A percentile compares a stretch with the other conserved stretches of the same genome.
Evolutionary conservation across 2,113 vertebrate genomes (phyloP).

Genomic region (Felis catus): F.catus_Fca126_mat1.0 CM031425.1:31701001-31701500

Average conservation of each 20-base stretch:
- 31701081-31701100: background rate
- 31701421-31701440: background rate
- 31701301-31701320: background rate
- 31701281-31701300: background rate
- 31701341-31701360: background rate
- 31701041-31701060: constrained; percentile 22
- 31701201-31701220: background rate
- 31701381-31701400: background rate
- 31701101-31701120: background rate
- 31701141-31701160: background rate
- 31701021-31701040: background rate
- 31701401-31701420: background rate
- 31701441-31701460: background rate
- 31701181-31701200: background rate
- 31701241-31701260: background rate
- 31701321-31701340: background rate
- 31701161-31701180: background rate
- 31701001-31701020: background rate
- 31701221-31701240: background rate
- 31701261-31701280: background rate
- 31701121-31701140: background rate
- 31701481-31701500: background rate
- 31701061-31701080: background rate
- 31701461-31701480: background rate
- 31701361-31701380: background rate